phyloP scores from a whole-genome alignment of 2,888 invertebrate genomes.

The Cordilura impudica region DNA sequence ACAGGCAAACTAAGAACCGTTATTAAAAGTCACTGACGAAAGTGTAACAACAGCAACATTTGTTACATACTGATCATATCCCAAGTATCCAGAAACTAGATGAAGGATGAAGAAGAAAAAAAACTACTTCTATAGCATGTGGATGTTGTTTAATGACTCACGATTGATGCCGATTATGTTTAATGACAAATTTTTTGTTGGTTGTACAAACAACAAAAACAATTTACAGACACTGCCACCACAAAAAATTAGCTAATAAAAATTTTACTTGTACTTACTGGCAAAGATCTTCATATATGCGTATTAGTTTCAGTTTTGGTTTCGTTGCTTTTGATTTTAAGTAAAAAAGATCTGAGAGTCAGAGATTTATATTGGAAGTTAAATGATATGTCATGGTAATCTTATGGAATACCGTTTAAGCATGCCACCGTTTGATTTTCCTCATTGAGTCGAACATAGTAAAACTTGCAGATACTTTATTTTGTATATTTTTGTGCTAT shows the following conservation, averaged over 20 bases:
- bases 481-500: slow-evolving; percentile 34
- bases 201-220: slow-evolving; percentile 9
- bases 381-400: slow-evolving; percentile 59
- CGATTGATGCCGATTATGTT: slow-evolving; percentile 30
- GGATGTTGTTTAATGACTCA: slow-evolving; percentile 38
- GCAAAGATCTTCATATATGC: neutral
- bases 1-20: slow-evolving; percentile 50
- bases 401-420: slow-evolving; percentile 56
- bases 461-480: slow-evolving; percentile 7
- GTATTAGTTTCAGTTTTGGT: slow-evolving; percentile 14
- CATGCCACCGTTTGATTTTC: neutral
- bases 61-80: slow-evolving; percentile 1
- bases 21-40: slow-evolving; percentile 53
- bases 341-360: slow-evolving; percentile 35
- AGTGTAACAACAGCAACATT: slow-evolving; percentile 57
- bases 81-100: neutral
- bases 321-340: neutral
- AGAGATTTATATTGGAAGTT: slow-evolving; percentile 56
- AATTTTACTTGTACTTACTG: slow-evolving; percentile 5
- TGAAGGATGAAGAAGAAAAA: neutral
- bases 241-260: neutral
- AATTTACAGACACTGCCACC: slow-evolving; percentile 8
- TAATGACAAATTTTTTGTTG: slow-evolving; percentile 48
- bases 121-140: too few relatives aligned
- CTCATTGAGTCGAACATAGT: neutral